A percentile compares a stretch with the other conserved stretches of the same genome.
These are phyloP conservation scores for Leucoma salicis DNA, from an alignment of 2,888 invertebrate species.

Conservation along the genomic window DNA sequence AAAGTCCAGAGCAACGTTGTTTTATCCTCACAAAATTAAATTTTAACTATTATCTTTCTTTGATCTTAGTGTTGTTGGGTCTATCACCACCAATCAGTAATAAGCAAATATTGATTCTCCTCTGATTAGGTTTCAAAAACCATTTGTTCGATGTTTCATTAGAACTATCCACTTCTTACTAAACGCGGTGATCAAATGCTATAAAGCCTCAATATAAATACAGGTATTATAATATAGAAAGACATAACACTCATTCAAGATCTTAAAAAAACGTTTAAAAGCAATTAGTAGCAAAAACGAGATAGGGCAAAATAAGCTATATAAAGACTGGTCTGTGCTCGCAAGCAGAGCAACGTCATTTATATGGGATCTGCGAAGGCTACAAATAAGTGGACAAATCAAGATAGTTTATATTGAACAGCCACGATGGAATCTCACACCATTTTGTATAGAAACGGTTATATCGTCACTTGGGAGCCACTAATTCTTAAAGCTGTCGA, in stretches of 20 bases:
- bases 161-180: too few species aligned
- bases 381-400: constrained; percentile 50
- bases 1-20: too few species aligned
- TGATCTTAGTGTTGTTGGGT: too few species aligned
- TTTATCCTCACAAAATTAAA: too few species aligned
- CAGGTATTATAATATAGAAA: not conserved
- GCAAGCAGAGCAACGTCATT: constrained; percentile 15
- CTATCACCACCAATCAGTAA: too few species aligned
- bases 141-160: too few species aligned
- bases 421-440: constrained; percentile 42
- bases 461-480: constrained; percentile 56
- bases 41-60: too few species aligned
- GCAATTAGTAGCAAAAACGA: constrained; percentile 29
- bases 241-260: constrained; percentile 30
- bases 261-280: constrained; percentile 30
- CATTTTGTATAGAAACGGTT: constrained; percentile 59
- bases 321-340: constrained; percentile 19
- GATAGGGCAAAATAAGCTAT: constrained; percentile 25
- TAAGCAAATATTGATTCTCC: too few species aligned
- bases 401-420: constrained; percentile 37
- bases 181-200: too few species aligned
- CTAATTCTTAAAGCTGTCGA: constrained; percentile 54
- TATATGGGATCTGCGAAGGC: constrained; percentile 29
- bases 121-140: too few species aligned
- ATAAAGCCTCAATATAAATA: not conserved